These are phyloP conservation scores for Periophthalmodon schlosseri DNA, from an alignment of 2,113 vertebrate species.

Conservation along the genomic window DNA sequence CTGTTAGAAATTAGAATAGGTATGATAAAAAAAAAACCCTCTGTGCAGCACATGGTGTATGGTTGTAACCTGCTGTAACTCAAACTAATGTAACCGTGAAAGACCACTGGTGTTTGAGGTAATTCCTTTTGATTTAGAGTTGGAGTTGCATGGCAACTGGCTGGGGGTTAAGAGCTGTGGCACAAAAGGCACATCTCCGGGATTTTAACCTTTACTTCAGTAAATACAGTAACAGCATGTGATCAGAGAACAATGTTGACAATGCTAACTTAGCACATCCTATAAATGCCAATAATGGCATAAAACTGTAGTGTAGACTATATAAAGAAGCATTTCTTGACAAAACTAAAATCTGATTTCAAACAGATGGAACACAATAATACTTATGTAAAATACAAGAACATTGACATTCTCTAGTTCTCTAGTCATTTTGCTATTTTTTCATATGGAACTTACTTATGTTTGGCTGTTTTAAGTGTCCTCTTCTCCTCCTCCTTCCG, in stretches of 20 bases:
- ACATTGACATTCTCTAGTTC: background rate
- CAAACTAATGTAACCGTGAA: constrained; percentile 39
- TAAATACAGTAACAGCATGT: background rate
- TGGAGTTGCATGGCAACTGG: constrained; percentile 74
- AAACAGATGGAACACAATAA: background rate
- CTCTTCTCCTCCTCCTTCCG: constrained; percentile 28
- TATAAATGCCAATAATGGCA: background rate
- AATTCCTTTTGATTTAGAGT: constrained; percentile 64
- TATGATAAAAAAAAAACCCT: constrained; percentile 21
- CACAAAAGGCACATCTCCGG: constrained; percentile 40
- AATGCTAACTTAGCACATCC: background rate
- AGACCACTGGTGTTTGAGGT: constrained; percentile 52
- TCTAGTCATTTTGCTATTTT: too few species aligned
- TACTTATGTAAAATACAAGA: background rate
- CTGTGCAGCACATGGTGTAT: constrained; percentile 27
- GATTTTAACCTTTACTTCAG: constrained; percentile 52
- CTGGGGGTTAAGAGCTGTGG: constrained; percentile 56
- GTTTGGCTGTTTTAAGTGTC: constrained; percentile 16
- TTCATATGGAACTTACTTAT: background rate
- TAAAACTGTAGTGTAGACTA: background rate
- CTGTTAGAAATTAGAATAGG: constrained; percentile 10
- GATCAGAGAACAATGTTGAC: constrained; percentile 4
- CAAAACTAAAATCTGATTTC: background rate
- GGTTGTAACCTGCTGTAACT: constrained; percentile 24
- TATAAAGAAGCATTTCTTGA: background rate